Percentiles rank a stretch among this genome's conserved stretches.
phyloP scores from a whole-genome alignment of 2,113 vertebrate genomes.

The Chitala chitala region DNA sequence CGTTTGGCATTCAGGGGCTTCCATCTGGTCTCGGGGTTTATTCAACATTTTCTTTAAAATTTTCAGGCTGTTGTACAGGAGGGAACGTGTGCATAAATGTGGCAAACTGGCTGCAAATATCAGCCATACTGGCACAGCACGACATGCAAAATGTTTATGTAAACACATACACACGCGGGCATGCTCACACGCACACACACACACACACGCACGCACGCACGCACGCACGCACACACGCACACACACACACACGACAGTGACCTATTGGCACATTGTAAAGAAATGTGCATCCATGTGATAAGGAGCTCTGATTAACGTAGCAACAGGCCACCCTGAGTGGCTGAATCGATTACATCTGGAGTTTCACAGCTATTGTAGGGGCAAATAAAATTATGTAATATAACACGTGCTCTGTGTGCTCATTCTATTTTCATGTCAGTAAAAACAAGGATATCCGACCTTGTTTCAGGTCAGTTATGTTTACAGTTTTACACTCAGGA shows the following conservation, averaged over 20 bases:
- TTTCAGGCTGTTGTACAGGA: not conserved
- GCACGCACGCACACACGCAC: too few relatives aligned
- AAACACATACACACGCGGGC: too few relatives aligned
- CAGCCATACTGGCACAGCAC: not conserved
- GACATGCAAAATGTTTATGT: not conserved
- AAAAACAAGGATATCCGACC: slow-evolving; percentile 9
- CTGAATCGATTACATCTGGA: slow-evolving; percentile 12
- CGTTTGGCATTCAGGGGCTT: not conserved
- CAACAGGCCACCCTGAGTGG: not conserved
- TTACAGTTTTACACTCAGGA: too few relatives aligned
- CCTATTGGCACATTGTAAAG: too few relatives aligned
- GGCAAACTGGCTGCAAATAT: not conserved
- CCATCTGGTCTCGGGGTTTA: not conserved
- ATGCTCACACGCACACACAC: not conserved
- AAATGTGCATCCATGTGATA: slow-evolving; percentile 22
- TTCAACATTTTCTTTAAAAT: not conserved
- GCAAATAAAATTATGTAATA: slow-evolving; percentile 23
- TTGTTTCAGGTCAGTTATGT: not conserved
- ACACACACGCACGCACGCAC: too few relatives aligned
- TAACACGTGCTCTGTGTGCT: not conserved
- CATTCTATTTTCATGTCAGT: slow-evolving; percentile 9
- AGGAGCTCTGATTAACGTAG: not conserved
- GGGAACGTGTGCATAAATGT: not conserved
- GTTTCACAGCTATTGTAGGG: slow-evolving; percentile 12
- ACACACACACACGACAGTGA: not conserved